Percentiles rank a stretch among this genome's conserved stretches.
Conservation (phyloP, 2,888 invertebrate species). For the Chydorus sphaericus region DNA sequence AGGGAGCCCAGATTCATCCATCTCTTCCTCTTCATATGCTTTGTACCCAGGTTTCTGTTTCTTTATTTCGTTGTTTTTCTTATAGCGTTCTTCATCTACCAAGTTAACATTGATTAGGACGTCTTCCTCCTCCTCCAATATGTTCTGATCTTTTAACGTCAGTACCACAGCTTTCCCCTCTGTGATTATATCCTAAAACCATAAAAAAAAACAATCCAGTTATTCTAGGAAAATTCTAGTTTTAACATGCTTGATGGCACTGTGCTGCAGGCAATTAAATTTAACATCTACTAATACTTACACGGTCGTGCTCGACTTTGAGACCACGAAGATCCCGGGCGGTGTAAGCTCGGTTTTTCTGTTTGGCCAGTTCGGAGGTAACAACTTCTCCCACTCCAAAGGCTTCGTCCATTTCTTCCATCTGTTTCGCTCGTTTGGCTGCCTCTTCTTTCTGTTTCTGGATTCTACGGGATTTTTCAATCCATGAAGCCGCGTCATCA, state of each 20-base stretch:
- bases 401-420: conserved; percentile 89
- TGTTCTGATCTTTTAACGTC: conserved; percentile 82
- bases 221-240: not conserved
- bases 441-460: conserved; percentile 70
- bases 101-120: conserved; percentile 83
- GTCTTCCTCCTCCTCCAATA: conserved; percentile 72
- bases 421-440: conserved; percentile 69
- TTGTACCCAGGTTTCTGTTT: conserved; percentile 76
- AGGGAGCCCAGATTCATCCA: conserved; percentile 37
- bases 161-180: conserved; percentile 76
- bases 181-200: conserved; percentile 36
- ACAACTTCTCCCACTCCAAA: conserved; percentile 78
- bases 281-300: conserved; percentile 21
- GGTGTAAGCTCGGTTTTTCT: conserved; percentile 46
- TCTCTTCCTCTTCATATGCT: conserved; percentile 51
- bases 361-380: conserved; percentile 52
- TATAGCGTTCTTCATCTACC: conserved; percentile 66
- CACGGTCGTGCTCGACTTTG: conserved; percentile 66
- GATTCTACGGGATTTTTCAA: conserved; percentile 57
- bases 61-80: conserved; percentile 68
- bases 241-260: too few relatives aligned
- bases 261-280: not conserved
- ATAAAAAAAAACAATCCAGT: conserved; percentile 13
- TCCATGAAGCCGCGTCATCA: conserved; percentile 66
- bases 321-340: conserved; percentile 62